These are phyloP conservation scores for Lasiurus cinereus DNA, from an alignment of 2,113 vertebrate genomes.

Conservation along the genomic window DNA sequence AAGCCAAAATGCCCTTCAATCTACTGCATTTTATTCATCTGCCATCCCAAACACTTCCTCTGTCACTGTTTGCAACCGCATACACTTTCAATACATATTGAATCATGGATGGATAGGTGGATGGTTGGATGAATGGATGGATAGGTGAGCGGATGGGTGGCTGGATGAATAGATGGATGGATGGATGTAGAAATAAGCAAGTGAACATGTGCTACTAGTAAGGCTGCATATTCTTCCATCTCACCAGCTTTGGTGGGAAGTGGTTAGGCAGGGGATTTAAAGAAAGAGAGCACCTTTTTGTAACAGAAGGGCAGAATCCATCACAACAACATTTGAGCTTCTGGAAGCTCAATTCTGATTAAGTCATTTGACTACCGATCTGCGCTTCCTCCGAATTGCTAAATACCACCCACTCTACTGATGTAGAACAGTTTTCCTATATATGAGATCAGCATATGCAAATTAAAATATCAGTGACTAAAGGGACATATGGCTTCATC, in stretches of 20 bases:
- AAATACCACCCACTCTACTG: conserved; percentile 77
- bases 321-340: conserved; percentile 66
- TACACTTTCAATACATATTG: neutral
- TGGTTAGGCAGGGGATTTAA: neutral
- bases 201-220: neutral
- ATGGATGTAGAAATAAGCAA: neutral
- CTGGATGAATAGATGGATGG: neutral
- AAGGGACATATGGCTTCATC: conserved; percentile 82
- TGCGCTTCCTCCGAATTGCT: conserved; percentile 68
- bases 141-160: neutral
- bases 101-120: neutral
- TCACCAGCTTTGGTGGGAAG: neutral
- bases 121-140: neutral
- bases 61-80: neutral
- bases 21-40: neutral
- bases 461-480: conserved; percentile 79
- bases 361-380: conserved; percentile 63
- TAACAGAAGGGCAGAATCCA: conserved; percentile 62
- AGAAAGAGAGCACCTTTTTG: conserved; percentile 24
- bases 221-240: neutral
- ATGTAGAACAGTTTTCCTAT: conserved; percentile 70
- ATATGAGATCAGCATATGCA: conserved; percentile 70
- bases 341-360: conserved; percentile 50
- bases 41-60: neutral
- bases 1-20: neutral